Evolutionary conservation across 2,113 vertebrate species (phyloP).

Genomic region (Leucoraja erinaceus): DNA sequence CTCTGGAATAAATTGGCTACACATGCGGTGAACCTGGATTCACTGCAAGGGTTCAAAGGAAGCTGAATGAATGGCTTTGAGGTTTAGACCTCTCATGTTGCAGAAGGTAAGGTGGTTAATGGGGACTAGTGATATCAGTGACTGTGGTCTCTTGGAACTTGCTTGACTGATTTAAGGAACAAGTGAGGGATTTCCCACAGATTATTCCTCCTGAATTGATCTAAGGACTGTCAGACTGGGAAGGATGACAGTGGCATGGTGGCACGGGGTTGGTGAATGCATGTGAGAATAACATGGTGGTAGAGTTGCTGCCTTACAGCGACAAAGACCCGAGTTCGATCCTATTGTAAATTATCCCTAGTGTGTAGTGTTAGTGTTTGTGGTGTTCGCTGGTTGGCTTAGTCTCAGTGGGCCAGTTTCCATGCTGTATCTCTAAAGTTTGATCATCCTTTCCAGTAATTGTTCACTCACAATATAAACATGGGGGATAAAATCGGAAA

Average conservation of each 20-base stretch:
- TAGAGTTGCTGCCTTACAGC: too few species aligned
- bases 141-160: neutral
- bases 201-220: neutral
- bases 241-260: neutral
- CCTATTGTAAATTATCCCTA: too few species aligned
- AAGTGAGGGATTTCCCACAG: slow-evolving; percentile 4
- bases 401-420: too few species aligned
- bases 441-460: neutral
- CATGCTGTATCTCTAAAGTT: too few species aligned
- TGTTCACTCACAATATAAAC: neutral
- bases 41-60: neutral
- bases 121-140: neutral
- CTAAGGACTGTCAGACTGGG: neutral
- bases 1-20: slow-evolving; percentile 9
- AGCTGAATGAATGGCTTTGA: neutral
- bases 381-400: too few species aligned
- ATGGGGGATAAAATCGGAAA: neutral
- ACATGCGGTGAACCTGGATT: neutral
- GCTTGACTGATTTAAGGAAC: neutral
- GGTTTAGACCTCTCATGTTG: neutral
- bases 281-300: too few species aligned
- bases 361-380: too few species aligned
- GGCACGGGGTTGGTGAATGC: neutral
- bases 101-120: neutral
- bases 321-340: too few species aligned